A percentile compares a stretch with the other conserved stretches of the same genome.
Evolutionary conservation across 2,113 vertebrate genomes (phyloP).

Genomic region (Pseudolaguvia tuberculata): DNA sequence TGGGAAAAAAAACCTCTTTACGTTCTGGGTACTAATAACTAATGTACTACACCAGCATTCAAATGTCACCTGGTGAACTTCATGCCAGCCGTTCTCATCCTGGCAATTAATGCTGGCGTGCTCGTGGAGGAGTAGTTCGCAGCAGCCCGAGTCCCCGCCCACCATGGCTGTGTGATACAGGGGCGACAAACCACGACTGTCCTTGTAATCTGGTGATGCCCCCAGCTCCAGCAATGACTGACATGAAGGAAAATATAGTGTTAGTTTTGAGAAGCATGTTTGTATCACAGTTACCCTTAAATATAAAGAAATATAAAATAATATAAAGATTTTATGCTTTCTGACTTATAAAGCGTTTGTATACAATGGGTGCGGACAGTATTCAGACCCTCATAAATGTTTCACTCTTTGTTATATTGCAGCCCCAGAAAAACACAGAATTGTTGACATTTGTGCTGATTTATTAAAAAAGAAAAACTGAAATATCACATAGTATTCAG

Average conservation of each 20-base stretch:
- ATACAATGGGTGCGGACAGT: too few relatives aligned
- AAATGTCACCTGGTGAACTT: constrained; percentile 86
- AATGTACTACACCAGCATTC: not conserved
- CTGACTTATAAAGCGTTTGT: too few relatives aligned
- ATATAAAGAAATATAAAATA: too few relatives aligned
- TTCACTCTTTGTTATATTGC: too few relatives aligned
- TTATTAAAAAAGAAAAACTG: too few relatives aligned
- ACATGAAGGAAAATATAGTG: not conserved
- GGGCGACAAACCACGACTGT: constrained; percentile 85
- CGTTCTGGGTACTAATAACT: not conserved
- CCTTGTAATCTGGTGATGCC: constrained; percentile 90
- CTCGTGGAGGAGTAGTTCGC: constrained; percentile 84
- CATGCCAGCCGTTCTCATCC: constrained; percentile 96
- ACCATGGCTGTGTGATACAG: constrained; percentile 88
- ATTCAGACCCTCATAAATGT: too few relatives aligned
- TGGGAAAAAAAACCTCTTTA: not conserved
- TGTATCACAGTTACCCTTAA: too few relatives aligned
- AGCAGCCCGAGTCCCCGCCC: constrained; percentile 90
- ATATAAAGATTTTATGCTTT: too few relatives aligned
- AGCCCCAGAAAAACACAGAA: too few relatives aligned
- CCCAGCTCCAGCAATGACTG: constrained; percentile 89
- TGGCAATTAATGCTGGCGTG: constrained; percentile 78
- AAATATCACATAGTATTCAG: too few relatives aligned
- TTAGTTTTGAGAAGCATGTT: not conserved
- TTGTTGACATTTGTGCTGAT: too few relatives aligned